Conservation (phyloP, 2,888 invertebrate genomes). For the Callimorpha dominula region DNA sequence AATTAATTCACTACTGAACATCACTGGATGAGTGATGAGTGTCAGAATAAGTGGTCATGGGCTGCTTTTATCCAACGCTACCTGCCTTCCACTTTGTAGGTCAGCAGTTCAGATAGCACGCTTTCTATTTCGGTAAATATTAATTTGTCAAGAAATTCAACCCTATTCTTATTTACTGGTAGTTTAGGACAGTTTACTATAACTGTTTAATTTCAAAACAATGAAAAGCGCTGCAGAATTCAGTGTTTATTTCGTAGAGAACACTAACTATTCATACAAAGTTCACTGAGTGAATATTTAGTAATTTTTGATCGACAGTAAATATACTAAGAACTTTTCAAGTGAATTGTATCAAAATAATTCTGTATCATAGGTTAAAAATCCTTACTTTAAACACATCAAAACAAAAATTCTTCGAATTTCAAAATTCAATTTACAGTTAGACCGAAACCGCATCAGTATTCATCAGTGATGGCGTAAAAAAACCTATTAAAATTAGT, state of each 20-base stretch:
- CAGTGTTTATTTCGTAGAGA: too few relatives aligned
- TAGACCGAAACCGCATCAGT: slow-evolving; percentile 24
- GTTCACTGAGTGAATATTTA: too few relatives aligned
- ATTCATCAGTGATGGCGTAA: slow-evolving; percentile 27
- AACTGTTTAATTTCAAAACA: neutral
- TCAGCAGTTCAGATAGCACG: neutral
- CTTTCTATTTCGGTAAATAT: neutral
- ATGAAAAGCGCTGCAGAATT: neutral
- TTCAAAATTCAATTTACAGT: slow-evolving; percentile 40
- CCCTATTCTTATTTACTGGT: neutral
- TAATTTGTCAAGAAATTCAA: neutral
- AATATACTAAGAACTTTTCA: neutral
- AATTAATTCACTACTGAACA: too few relatives aligned
- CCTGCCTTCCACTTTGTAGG: neutral
- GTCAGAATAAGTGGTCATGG: too few relatives aligned
- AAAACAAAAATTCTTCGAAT: slow-evolving; percentile 20
- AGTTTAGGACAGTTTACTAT: neutral
- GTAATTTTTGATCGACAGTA: neutral
- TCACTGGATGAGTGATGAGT: too few relatives aligned
- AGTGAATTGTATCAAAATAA: too few relatives aligned
- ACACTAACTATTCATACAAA: too few relatives aligned
- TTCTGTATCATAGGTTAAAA: too few relatives aligned
- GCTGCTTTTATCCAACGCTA: too few relatives aligned
- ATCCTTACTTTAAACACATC: neutral
- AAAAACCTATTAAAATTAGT: slow-evolving; percentile 37